Evolutionary conservation across 35 echinoderm and acorn worm genomes (phyloP).

Genomic region (Ptychodera flava): DNA sequence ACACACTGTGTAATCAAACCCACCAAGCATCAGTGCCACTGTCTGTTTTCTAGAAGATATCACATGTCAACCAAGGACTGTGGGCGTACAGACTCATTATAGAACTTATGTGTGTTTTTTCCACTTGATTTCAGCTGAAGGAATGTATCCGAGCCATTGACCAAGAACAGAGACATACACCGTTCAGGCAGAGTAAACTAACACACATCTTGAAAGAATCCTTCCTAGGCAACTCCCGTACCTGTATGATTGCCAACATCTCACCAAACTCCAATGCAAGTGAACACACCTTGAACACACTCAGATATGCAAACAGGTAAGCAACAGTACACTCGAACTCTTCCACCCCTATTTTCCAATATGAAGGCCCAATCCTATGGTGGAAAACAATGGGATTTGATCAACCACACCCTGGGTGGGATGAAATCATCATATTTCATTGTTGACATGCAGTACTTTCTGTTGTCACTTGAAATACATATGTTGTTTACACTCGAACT

Average conservation of each 20-base stretch:
- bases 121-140: conserved; percentile 52
- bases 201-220: conserved; percentile 89
- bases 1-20: too few relatives aligned
- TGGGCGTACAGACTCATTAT: too few relatives aligned
- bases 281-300: conserved; percentile 87
- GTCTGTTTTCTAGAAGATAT: too few relatives aligned
- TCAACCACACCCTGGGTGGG: neutral
- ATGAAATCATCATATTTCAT: neutral
- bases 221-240: conserved; percentile 61
- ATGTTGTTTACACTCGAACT: neutral
- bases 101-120: too few relatives aligned
- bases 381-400: neutral
- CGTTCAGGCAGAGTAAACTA: conserved; percentile 93
- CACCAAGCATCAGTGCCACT: too few relatives aligned
- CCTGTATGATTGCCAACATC: conserved; percentile 89
- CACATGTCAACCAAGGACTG: too few relatives aligned
- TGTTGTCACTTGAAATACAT: neutral
- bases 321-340: neutral
- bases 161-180: conserved; percentile 86
- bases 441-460: neutral
- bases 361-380: neutral
- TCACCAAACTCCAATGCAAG: conserved; percentile 46
- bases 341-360: neutral
- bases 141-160: conserved; percentile 93
- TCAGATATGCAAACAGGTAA: conserved; percentile 97